A percentile compares a stretch with the other conserved stretches of the same genome.
Conservation (phyloP, 2,797 vertebrate species). For the Danio jaintianensis region DNA sequence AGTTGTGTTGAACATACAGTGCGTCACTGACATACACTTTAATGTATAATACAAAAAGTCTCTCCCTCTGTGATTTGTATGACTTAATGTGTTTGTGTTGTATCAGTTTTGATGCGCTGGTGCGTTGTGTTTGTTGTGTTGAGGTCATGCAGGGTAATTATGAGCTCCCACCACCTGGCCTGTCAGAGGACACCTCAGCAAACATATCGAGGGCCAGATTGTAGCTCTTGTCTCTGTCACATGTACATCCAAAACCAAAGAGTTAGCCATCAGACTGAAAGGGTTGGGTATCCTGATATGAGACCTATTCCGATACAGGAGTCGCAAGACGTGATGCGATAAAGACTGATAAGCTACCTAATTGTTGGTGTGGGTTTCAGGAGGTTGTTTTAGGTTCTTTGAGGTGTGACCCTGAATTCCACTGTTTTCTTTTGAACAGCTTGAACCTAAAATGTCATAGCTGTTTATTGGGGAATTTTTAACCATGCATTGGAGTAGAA, state of each 20-base stretch:
- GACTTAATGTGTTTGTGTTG: conserved; percentile 6
- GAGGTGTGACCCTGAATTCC: not conserved
- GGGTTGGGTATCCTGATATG: conserved; percentile 27
- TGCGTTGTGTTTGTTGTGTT: not conserved
- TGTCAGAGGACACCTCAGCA: conserved; percentile 43
- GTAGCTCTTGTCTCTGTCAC: conserved; percentile 15
- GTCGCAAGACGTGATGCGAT: conserved; percentile 19
- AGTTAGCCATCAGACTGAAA: conserved; percentile 15
- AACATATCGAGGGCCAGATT: conserved; percentile 30
- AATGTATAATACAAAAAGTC: not conserved
- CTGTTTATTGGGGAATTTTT: not conserved
- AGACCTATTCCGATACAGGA: conserved; percentile 31
- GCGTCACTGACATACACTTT: not conserved
- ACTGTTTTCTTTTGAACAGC: not conserved
- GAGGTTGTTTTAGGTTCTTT: conserved; percentile 21
- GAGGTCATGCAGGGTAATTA: conserved; percentile 33
- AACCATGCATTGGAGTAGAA: not conserved
- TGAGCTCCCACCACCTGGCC: conserved; percentile 44
- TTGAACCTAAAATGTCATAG: not conserved
- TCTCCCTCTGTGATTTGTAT: not conserved
- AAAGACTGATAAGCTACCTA: conserved; percentile 27
- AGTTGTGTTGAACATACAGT: not conserved
- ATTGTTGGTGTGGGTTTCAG: conserved; percentile 29
- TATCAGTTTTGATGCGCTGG: conserved; percentile 8
- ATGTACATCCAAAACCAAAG: conserved; percentile 32